Evolutionary conservation across 2,113 vertebrate species (phyloP).

Genomic region (Oryzias javanicus): DNA sequence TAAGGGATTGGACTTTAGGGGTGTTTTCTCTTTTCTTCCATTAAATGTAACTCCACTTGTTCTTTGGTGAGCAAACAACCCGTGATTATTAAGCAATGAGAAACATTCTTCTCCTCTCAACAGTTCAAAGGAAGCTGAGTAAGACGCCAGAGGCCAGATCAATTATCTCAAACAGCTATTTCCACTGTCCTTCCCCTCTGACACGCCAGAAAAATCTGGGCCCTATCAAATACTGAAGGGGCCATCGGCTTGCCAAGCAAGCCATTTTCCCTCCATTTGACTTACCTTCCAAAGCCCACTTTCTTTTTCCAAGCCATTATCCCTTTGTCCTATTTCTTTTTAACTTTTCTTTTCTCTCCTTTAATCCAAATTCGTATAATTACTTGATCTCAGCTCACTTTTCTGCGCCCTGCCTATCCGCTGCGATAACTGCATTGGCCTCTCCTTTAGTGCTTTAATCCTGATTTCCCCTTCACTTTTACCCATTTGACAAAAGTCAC

Average conservation of each 20-base stretch:
- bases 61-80: not conserved
- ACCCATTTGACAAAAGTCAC: slow-evolving; percentile 46
- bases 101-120: slow-evolving; percentile 56
- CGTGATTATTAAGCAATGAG: slow-evolving; percentile 47
- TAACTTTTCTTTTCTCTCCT: slow-evolving; percentile 28
- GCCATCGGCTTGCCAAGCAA: slow-evolving; percentile 48
- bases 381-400: slow-evolving; percentile 15
- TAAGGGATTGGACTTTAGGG: too few species aligned
- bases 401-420: slow-evolving; percentile 22
- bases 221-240: slow-evolving; percentile 57
- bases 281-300: slow-evolving; percentile 48
- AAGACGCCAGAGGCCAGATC: slow-evolving; percentile 65
- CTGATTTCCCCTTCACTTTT: not conserved
- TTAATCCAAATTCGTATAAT: slow-evolving; percentile 39
- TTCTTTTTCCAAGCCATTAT: slow-evolving; percentile 50
- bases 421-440: slow-evolving; percentile 3
- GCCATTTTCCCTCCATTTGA: slow-evolving; percentile 52
- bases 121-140: slow-evolving; percentile 64
- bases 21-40: too few species aligned
- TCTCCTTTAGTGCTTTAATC: not conserved
- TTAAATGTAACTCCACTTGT: too few species aligned
- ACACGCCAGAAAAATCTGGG: slow-evolving; percentile 59
- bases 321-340: slow-evolving; percentile 27
- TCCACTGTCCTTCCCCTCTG: slow-evolving; percentile 63
- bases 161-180: slow-evolving; percentile 68